These are phyloP conservation scores for Diplazon laetatorius DNA, from an alignment of 2,888 invertebrate species.

Conservation along the genomic window DNA sequence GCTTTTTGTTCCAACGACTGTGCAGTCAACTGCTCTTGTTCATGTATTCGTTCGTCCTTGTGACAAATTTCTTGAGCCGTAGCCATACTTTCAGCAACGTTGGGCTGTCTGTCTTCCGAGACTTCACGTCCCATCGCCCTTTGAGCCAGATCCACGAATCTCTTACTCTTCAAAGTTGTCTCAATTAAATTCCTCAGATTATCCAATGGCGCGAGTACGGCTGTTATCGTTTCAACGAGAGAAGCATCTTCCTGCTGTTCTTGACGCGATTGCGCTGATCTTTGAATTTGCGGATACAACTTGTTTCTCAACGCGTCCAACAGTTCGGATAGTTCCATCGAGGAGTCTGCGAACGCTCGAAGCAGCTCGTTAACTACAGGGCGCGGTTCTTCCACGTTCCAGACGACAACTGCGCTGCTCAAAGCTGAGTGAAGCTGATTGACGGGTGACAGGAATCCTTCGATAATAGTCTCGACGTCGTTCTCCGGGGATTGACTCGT, in stretches of 20 bases:
- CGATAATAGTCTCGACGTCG: constrained; percentile 79
- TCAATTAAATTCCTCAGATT: constrained; percentile 71
- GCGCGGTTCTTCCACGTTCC: constrained; percentile 57
- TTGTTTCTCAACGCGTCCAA: constrained; percentile 71
- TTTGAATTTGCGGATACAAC: constrained; percentile 68
- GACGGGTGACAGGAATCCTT: constrained; percentile 78
- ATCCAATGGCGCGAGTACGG: constrained; percentile 74
- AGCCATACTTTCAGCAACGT: constrained; percentile 71
- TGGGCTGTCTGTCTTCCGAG: constrained; percentile 44
- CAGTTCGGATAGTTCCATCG: constrained; percentile 70
- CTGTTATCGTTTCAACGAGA: constrained; percentile 76
- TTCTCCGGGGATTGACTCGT: constrained; percentile 70
- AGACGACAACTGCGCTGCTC: constrained; percentile 67
- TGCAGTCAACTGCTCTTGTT: constrained; percentile 76
- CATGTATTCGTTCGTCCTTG: constrained; percentile 41
- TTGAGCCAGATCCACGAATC: constrained; percentile 30
- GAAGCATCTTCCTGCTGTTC: constrained; percentile 72
- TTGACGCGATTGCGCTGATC: constrained; percentile 59
- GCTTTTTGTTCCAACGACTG: constrained; percentile 75
- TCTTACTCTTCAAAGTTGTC: constrained; percentile 37
- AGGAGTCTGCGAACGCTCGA: constrained; percentile 70
- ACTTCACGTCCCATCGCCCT: neutral
- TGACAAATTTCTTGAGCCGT: constrained; percentile 28
- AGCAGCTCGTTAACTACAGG: constrained; percentile 66
- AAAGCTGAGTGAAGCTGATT: constrained; percentile 75